Conservation (phyloP, 2,797 vertebrate species). For the Echeneis naucrates region DNA sequence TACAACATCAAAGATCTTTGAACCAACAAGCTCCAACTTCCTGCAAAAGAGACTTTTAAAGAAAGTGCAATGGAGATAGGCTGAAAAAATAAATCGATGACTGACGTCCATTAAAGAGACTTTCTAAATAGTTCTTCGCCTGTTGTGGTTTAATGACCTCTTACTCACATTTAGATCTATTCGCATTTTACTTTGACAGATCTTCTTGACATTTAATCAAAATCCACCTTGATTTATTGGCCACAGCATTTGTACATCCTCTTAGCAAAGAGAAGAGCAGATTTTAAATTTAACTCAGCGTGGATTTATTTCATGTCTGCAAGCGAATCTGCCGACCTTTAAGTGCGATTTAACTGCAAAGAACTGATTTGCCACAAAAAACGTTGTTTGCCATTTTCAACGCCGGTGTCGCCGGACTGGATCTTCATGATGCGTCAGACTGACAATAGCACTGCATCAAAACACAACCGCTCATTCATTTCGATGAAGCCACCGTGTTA, state of each 20-base stretch:
- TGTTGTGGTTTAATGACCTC: neutral
- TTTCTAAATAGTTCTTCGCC: neutral
- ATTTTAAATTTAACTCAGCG: neutral
- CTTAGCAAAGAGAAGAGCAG: neutral
- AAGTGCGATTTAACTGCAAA: neutral
- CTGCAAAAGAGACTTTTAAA: no score
- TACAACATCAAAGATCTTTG: no score
- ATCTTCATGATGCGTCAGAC: neutral
- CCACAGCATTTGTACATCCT: neutral
- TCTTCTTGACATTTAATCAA: neutral
- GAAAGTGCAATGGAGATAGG: no score
- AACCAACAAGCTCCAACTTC: no score
- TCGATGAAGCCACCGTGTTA: conserved; percentile 13
- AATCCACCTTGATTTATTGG: neutral
- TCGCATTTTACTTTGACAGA: neutral
- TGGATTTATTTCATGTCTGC: neutral
- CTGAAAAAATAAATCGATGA: neutral
- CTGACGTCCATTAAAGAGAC: neutral
- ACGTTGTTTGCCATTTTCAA: neutral
- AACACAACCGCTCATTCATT: conserved; percentile 12
- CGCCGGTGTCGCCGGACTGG: neutral
- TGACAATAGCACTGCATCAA: neutral
- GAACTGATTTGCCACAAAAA: neutral
- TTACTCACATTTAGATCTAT: no score
- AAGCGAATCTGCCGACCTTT: neutral